Evolutionary conservation across 2,797 vertebrate genomes (phyloP), one percentile per base, ranked within the genome.

Genomic region (Huso huso): DNA sequence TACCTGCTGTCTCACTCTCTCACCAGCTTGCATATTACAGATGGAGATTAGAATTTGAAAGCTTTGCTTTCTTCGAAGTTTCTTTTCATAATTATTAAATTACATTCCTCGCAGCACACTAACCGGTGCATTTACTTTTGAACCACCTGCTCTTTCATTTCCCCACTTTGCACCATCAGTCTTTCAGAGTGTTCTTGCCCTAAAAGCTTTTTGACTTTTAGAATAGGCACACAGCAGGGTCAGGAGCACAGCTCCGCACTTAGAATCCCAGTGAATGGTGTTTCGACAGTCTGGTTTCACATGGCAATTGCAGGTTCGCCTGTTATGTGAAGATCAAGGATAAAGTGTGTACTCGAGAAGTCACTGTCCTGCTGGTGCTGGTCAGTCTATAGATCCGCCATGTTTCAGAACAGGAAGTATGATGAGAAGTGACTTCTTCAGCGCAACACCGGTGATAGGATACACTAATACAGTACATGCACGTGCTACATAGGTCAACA

Each of bases 61-160:
- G 63, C 57, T 55, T 76, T 77, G 76, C 79, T 74, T 76, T 77
- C 76, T 64, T 76, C 79, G 80, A 81, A 86, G 79, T 37, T 37
- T 0, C 89, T 90, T 90, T 91, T 91, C 89, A 89, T 90, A 89
- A 89, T 90, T 87, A 90, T 91, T 91, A 75, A 87, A 91, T 90
- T 91, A 91, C 78, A 81, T 84, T 87, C 83, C 81, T 85, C 79
- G 82, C 83, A 84, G 84, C 83, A 87, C 87, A 87, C 90, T 89
- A 90, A 89, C 79, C 74, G 83, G 84, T 82, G 86, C 85, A 87
- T 89, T 86, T 87, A 87, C 86, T 87, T 89, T 84, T 85, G 88
- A 90, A 89, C 89, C 90, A 91, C 89, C 89, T 91, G 90, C 89
- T 91, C 88, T 79, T 75, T 76, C 74, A 78, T 77, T 58, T 76